Evolutionary conservation across 2,113 vertebrate genomes (phyloP), one percentile per base, ranked within the genome.

Genomic region (Diphyllodes magnificus): DNA sequence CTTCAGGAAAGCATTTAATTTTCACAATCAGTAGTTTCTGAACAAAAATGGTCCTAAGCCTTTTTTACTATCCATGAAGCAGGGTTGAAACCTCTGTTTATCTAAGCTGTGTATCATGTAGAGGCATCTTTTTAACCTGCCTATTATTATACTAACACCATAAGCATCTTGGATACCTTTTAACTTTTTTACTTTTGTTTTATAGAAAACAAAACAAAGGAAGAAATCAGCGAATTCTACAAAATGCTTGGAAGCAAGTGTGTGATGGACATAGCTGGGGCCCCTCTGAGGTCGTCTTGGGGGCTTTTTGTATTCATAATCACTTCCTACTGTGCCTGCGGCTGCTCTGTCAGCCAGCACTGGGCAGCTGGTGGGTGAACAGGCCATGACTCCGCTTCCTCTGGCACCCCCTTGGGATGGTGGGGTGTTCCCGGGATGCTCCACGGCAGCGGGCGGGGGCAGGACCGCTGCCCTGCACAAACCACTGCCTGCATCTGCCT

Each of bases 381-480:
- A 15, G 75, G 56, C 45, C 10, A 0, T 85, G 87, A 87, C 57
- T 92, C 37, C 2, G 0, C 35, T 92, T 95, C 91, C 86, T 89
- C 39, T 2, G 3, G 30, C 4, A 1, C 61, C 23, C 79, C 25
- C 35, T 35, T 0, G 27, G 78, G 81, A 76, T 27, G 57, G 18
- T 0, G 5, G 53, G 39, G n/a, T 80, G 86, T 82, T 95, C 60
- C 83, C 0, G 1, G 57, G 50, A 77, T 86, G 54, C 82, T 78
- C n/a, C 1, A 2, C 1, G 28, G 56, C 63, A 76, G 64, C 39
- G 2, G 2, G 22, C 0, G 0, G 66, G 44, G 66, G 23, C 0
- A 13, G 79, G 60, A 83, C 39, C 19, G 35, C 25, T 1, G 4
- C 44, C 37, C 68, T 5, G 24, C 73, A 45, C 65, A 89, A 83